Evolutionary conservation across 1,140 invertebrate genomes (phyloP), one percentile per base, ranked within the genome.

Genomic region (Eupristina koningsbergeri): DNA sequence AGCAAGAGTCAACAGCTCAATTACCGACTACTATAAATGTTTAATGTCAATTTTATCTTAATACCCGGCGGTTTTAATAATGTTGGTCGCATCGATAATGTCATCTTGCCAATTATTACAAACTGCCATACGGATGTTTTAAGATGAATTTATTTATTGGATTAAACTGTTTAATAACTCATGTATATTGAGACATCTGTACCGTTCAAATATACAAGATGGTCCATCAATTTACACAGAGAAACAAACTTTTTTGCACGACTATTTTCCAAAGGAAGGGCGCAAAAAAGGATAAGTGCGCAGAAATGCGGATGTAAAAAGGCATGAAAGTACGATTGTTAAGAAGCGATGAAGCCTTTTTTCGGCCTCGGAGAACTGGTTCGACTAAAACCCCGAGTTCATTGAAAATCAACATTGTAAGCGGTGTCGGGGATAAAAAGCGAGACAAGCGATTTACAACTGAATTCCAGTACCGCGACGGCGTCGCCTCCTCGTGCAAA

Each of bases 91-190:
- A 41, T 71, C 1, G 9, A 41, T 71, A 41, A 71, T 13, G 19
- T 26, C 67, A n/a, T 36, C 36, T 71, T n/a, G 22, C 19, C n/a
- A 71, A 26, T 31, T 71, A 71, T 71, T 71, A 71, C 19, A 71
- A 71, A 71, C 36, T n/a, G 39, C 9, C n/a, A 71, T n/a, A 2
- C 36, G 41, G 8, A 0, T 13, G 19, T 71, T 41, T 71, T 26
- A 0, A 41, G 36, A 71, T 41, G 22, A 15, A 71, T 41, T 41
- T 41, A n/a, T n/a, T 71, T 71, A n/a, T 39, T 41, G 36, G 36
- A 71, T 71, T n/a, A n/a, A n/a, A n/a, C 11, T 11, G 3, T 39
- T 26, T 41, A 41, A 71, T 71, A 71, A 71, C 17, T 71, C 36
- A 41, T 41, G 3, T 31, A 11, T 36, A 71, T 41, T 36, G 39